phyloP scores from a whole-genome alignment of 2,797 vertebrate genomes.

The Meda fulgida region DNA sequence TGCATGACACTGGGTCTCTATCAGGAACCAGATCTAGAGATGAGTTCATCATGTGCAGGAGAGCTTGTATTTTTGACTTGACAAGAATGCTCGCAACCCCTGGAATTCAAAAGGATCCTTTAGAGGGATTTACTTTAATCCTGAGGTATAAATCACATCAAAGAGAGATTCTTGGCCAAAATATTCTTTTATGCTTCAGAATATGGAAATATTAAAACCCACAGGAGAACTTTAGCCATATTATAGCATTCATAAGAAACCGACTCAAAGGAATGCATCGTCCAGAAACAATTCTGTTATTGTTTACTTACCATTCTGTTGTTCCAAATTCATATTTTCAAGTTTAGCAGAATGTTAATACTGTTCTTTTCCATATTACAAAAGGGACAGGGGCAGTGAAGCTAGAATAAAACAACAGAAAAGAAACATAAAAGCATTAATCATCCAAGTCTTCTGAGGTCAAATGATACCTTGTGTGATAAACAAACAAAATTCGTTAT shows the following conservation, averaged over 20 bases:
- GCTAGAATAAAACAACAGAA: background rate
- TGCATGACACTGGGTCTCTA: background rate
- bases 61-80: slow-evolving; percentile 69
- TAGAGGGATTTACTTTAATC: slow-evolving; percentile 76
- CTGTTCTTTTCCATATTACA: background rate
- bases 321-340: background rate
- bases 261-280: background rate
- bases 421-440: background rate
- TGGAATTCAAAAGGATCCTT: slow-evolving; percentile 74
- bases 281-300: background rate
- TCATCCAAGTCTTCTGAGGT: background rate
- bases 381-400: background rate
- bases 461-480: background rate
- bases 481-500: background rate
- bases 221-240: background rate
- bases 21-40: slow-evolving; percentile 56
- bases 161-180: slow-evolving; percentile 67
- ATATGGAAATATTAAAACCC: slow-evolving; percentile 69
- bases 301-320: background rate
- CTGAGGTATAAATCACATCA: slow-evolving; percentile 76
- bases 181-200: slow-evolving; percentile 62
- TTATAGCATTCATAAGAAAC: slow-evolving; percentile 17
- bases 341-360: background rate
- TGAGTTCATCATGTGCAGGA: slow-evolving; percentile 71
- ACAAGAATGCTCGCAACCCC: slow-evolving; percentile 69